Evolutionary conservation across 2,888 invertebrate genomes (phyloP).

Genomic region (Barypeithes pellucidus): DNA sequence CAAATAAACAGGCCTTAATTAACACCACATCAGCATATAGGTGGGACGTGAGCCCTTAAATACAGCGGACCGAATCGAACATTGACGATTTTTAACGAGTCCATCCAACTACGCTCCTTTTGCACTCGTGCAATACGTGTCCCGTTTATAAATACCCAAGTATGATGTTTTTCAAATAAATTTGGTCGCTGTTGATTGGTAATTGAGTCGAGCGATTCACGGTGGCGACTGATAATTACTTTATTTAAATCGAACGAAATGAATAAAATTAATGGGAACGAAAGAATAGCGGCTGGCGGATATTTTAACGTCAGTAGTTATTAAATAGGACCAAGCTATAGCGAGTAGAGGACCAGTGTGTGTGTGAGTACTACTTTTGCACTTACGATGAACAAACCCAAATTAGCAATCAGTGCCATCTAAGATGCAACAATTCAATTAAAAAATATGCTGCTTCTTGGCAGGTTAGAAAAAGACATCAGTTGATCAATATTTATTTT

Average conservation of each 20-base stretch:
- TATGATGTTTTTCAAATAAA: constrained; percentile 50
- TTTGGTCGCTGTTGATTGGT: constrained; percentile 40
- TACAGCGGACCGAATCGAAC: constrained; percentile 37
- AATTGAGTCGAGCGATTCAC: constrained; percentile 35
- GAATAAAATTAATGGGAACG: neutral
- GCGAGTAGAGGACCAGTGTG: too few relatives aligned
- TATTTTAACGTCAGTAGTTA: too few relatives aligned
- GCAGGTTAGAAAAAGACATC: too few relatives aligned
- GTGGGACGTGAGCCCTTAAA: constrained; percentile 58
- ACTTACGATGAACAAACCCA: too few relatives aligned
- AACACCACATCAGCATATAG: constrained; percentile 66
- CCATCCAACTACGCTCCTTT: constrained; percentile 38
- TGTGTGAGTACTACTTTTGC: too few relatives aligned
- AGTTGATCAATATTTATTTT: too few relatives aligned
- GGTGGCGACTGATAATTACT: constrained; percentile 9
- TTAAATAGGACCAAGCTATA: too few relatives aligned
- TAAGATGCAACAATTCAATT: too few relatives aligned
- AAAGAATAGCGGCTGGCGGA: too few relatives aligned
- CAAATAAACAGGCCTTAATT: constrained; percentile 68
- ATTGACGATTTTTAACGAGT: constrained; percentile 33
- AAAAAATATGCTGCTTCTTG: too few relatives aligned
- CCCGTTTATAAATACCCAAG: constrained; percentile 41
- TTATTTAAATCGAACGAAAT: constrained; percentile 2
- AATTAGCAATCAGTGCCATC: too few relatives aligned
- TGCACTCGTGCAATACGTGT: constrained; percentile 48